Evolutionary conservation across 2,888 invertebrate genomes (phyloP).

Genomic region (Trichogramma evanescens): DNA sequence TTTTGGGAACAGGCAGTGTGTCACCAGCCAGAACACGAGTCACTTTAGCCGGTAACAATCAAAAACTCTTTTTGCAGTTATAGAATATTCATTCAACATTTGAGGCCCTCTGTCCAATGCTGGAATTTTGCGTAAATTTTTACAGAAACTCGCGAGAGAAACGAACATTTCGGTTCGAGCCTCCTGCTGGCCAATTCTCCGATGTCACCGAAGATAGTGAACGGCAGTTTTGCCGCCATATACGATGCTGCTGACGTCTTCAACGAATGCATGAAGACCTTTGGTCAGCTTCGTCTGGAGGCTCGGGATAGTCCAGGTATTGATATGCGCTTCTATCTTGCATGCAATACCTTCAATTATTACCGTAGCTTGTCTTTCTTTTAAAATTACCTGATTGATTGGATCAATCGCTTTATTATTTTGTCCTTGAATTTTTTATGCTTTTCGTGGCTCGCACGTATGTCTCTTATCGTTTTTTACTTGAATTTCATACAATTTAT

Average conservation of each 20-base stretch:
- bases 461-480: too few relatives aligned
- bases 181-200: conserved; percentile 89
- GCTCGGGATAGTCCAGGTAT: conserved; percentile 71
- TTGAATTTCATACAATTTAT: too few relatives aligned
- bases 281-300: conserved; percentile 63
- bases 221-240: conserved; percentile 87
- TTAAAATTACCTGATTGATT: not conserved
- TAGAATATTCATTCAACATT: not conserved
- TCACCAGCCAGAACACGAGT: conserved; percentile 57
- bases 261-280: conserved; percentile 65
- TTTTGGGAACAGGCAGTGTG: conserved; percentile 55
- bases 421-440: not conserved
- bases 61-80: not conserved
- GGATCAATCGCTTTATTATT: not conserved
- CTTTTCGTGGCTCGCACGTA: too few relatives aligned
- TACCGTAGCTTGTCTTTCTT: not conserved
- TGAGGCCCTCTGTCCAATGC: not conserved
- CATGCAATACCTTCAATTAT: conserved; percentile 7
- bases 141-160: conserved; percentile 72
- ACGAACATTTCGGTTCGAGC: conserved; percentile 87
- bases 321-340: conserved; percentile 23
- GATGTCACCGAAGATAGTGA: conserved; percentile 93
- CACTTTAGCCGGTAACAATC: conserved; percentile 63
- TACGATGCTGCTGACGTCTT: conserved; percentile 73
- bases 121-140: conserved; percentile 26